These are phyloP conservation scores for Coilia nasus DNA, from an alignment of 2,797 vertebrate genomes.

Conservation along the genomic window DNA sequence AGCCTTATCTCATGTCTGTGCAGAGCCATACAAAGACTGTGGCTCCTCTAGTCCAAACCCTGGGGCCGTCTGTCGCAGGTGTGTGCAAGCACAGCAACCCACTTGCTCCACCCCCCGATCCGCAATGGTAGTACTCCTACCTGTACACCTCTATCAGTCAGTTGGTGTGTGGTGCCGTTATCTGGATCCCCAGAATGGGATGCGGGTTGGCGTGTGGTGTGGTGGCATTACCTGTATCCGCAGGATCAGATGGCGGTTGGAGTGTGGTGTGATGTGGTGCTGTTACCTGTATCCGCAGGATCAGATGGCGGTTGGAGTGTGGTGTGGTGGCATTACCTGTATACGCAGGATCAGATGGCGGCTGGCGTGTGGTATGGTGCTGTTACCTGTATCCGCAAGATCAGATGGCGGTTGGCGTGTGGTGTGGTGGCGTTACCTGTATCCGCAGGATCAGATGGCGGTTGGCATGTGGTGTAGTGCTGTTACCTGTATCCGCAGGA, in stretches of 20 bases:
- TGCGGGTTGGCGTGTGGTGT: constrained; percentile 92
- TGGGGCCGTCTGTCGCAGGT: too few species aligned
- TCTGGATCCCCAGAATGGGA: constrained; percentile 94
- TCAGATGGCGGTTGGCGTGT: constrained; percentile 90
- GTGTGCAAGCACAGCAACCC: neutral
- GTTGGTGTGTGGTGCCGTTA: constrained; percentile 58
- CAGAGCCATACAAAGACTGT: too few species aligned
- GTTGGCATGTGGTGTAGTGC: neutral
- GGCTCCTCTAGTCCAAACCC: too few species aligned
- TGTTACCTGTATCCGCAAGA: constrained; percentile 92
- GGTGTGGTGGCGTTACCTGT: too few species aligned
- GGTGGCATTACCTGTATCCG: too few species aligned
- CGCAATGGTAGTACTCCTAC: too few species aligned
- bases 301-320: constrained; percentile 91
- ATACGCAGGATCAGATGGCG: too few species aligned
- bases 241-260: neutral
- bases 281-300: constrained; percentile 93
- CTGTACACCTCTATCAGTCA: too few species aligned
- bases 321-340: too few species aligned
- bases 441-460: too few species aligned
- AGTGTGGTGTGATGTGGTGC: neutral
- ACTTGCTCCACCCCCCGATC: too few species aligned
- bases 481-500: constrained; percentile 93
- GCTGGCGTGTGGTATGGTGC: neutral
- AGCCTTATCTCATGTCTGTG: too few species aligned